Evolutionary conservation across 2,888 invertebrate genomes (phyloP).

Genomic region (Neria commutata): DNA sequence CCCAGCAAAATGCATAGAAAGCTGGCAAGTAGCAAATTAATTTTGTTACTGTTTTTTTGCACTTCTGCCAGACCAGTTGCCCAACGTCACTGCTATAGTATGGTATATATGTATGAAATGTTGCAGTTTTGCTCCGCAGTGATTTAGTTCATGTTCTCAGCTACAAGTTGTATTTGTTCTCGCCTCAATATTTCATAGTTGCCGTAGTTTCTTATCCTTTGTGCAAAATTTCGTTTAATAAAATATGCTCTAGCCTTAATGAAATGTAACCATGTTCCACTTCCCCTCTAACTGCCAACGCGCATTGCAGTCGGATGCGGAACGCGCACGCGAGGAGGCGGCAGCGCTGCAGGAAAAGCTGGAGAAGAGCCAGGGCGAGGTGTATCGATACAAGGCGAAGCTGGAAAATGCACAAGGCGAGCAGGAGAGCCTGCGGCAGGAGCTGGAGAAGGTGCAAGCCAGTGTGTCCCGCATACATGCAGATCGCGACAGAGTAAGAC

Average conservation of each 20-base stretch:
- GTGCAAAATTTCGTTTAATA: constrained; percentile 42
- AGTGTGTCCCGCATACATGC: constrained; percentile 84
- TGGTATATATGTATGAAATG: too few species aligned
- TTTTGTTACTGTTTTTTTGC: constrained; percentile 8
- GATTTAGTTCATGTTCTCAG: too few species aligned
- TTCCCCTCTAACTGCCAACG: neutral
- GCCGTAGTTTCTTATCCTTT: neutral
- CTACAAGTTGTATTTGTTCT: too few species aligned
- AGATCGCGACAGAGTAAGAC: constrained; percentile 77
- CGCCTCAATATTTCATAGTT: too few species aligned
- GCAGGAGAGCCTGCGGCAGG: constrained; percentile 90
- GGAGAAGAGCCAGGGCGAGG: constrained; percentile 93
- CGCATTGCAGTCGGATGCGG: constrained; percentile 72
- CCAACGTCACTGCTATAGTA: too few species aligned
- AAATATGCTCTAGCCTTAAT: constrained; percentile 27
- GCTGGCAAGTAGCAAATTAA: constrained; percentile 29
- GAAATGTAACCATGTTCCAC: neutral
- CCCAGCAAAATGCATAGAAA: too few species aligned
- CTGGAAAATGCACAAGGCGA: constrained; percentile 94
- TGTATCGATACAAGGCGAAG: constrained; percentile 90
- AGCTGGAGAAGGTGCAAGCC: constrained; percentile 85
- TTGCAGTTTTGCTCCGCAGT: too few species aligned
- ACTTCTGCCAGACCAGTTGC: too few species aligned
- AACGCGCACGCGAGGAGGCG: constrained; percentile 82
- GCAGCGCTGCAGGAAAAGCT: constrained; percentile 88